A percentile compares a stretch with the other conserved stretches of the same genome.
phyloP scores from a whole-genome alignment of 1,140 invertebrate species.

The Hestina assimilis region DNA sequence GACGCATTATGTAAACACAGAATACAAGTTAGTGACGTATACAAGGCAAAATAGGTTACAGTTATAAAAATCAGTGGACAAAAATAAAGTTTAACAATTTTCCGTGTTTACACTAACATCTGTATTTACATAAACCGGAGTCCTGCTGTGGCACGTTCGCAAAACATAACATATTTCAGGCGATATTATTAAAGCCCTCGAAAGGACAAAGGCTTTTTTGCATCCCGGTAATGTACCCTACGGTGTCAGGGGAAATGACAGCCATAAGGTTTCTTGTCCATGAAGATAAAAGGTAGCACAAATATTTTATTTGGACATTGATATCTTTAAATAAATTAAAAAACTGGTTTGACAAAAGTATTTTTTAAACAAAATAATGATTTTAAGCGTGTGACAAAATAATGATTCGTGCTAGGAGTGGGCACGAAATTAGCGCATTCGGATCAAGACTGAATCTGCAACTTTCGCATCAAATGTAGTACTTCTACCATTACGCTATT shows the following conservation, averaged over 20 bases:
- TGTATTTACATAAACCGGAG: conserved; percentile 1
- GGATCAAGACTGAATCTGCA: no score
- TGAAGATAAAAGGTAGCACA: conserved; percentile 19
- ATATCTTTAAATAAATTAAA: neutral
- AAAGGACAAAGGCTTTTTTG: conserved; percentile 24
- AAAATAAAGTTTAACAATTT: neutral
- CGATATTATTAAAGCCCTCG: conserved; percentile 15
- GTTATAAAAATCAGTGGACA: no score
- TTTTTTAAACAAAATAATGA: no score
- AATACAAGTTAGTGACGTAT: no score
- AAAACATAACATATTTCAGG: conserved; percentile 15
- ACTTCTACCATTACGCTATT: no score
- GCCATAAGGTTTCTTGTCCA: conserved; percentile 14
- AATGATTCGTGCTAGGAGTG: no score
- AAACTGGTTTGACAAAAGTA: no score
- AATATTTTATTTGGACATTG: conserved; percentile 3
- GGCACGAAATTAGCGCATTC: no score
- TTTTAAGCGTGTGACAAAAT: no score
- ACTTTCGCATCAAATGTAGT: no score
- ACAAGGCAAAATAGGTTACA: no score
- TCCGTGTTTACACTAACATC: neutral
- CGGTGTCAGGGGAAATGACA: conserved; percentile 11
- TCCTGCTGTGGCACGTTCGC: neutral
- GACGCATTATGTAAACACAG: no score
- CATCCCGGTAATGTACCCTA: conserved; percentile 13